phyloP scores from a whole-genome alignment of 2,113 vertebrate species.

The Ranitomeya variabilis region DNA sequence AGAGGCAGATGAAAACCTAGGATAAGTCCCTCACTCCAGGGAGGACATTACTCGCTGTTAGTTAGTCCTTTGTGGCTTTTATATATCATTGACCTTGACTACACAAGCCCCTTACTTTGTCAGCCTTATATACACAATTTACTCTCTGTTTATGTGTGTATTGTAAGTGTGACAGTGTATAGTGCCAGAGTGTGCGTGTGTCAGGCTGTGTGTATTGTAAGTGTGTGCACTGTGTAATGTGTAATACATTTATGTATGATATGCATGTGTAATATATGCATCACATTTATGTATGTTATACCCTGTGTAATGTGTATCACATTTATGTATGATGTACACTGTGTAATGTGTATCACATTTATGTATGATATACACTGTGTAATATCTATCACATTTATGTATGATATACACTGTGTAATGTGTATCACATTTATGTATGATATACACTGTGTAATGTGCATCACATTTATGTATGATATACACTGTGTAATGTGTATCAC shows the following conservation, averaged over 20 bases:
- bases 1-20: conserved; percentile 55
- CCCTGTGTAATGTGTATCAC: background rate
- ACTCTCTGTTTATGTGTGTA: background rate
- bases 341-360: too few species aligned
- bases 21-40: conserved; percentile 66
- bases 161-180: conserved; percentile 2
- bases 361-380: background rate
- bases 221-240: background rate
- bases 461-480: background rate
- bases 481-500: too few species aligned
- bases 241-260: background rate
- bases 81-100: conserved; percentile 69
- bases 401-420: too few species aligned
- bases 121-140: conserved; percentile 53
- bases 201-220: background rate
- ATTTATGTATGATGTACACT: background rate
- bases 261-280: too few species aligned
- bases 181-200: background rate
- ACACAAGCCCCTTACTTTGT: conserved; percentile 69
- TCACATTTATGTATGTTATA: too few species aligned
- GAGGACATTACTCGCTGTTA: conserved; percentile 67
- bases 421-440: too few species aligned
- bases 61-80: conserved; percentile 73
- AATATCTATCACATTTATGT: background rate
- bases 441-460: background rate